Conservation (phyloP, 1,140 invertebrate species). For the Portunus trituberculatus region DNA sequence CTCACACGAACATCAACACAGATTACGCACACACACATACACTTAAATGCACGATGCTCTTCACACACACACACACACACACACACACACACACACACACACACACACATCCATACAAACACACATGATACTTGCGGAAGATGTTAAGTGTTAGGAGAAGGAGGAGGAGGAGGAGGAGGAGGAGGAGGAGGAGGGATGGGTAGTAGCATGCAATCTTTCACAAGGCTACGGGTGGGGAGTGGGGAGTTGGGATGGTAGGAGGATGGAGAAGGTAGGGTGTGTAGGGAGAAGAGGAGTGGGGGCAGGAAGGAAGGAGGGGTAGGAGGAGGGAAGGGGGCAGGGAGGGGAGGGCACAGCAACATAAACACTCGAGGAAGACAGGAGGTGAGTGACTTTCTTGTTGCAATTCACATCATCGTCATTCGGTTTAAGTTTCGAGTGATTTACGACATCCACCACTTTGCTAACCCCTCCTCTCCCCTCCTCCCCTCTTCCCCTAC, state of each 20-base stretch:
- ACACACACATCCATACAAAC: conserved; percentile 39
- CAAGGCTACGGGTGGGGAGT: not conserved
- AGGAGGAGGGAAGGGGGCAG: not conserved
- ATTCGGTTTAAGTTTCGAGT: not conserved
- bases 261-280: not conserved
- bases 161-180: conserved; percentile 8
- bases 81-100: conserved; percentile 51
- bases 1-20: conserved; percentile 40
- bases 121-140: not conserved
- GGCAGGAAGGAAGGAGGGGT: not conserved
- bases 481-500: not conserved
- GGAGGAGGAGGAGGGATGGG: not conserved
- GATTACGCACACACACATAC: not conserved
- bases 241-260: not conserved
- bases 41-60: no score
- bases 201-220: not conserved
- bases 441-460: not conserved
- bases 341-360: not conserved
- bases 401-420: not conserved
- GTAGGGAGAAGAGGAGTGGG: no score
- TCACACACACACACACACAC: conserved; percentile 8
- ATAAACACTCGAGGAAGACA: not conserved
- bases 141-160: not conserved
- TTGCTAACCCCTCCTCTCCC: not conserved
- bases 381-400: not conserved